phyloP scores from a whole-genome alignment of 2,113 vertebrate species.

The Sceloporus tristichus region DNA sequence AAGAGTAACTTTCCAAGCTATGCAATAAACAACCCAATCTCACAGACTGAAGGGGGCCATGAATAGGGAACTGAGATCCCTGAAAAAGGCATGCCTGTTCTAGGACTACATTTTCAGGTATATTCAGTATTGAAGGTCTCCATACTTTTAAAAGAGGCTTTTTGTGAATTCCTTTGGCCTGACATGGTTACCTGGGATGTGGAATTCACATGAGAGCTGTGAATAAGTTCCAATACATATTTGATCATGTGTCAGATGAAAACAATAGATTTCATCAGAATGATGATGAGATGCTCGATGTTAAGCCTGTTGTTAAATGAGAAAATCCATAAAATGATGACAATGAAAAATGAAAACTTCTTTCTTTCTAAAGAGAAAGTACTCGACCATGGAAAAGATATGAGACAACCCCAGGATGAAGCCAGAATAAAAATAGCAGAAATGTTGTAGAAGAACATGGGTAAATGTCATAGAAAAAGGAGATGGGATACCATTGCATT shows the following conservation, averaged over 20 bases:
- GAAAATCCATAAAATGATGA: slow-evolving; percentile 16
- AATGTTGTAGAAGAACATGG: not conserved
- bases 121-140: not conserved
- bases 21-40: no score
- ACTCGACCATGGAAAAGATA: slow-evolving; percentile 5
- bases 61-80: no score
- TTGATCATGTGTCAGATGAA: not conserved
- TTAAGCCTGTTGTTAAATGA: not conserved
- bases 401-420: slow-evolving; percentile 7
- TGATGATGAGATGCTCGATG: slow-evolving; percentile 22
- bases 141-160: not conserved
- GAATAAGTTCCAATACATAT: not conserved
- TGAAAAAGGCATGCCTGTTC: not conserved
- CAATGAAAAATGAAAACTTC: slow-evolving; percentile 29
- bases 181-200: not conserved
- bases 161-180: not conserved
- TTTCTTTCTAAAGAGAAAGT: slow-evolving; percentile 14
- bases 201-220: not conserved
- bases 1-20: no score
- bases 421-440: slow-evolving; percentile 14
- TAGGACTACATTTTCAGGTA: not conserved
- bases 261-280: slow-evolving; percentile 20
- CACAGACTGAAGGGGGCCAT: no score
- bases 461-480: not conserved
- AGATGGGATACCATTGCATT: not conserved